Conservation (phyloP, 2,888 invertebrate genomes). For the Drosophila paranaensis region DNA sequence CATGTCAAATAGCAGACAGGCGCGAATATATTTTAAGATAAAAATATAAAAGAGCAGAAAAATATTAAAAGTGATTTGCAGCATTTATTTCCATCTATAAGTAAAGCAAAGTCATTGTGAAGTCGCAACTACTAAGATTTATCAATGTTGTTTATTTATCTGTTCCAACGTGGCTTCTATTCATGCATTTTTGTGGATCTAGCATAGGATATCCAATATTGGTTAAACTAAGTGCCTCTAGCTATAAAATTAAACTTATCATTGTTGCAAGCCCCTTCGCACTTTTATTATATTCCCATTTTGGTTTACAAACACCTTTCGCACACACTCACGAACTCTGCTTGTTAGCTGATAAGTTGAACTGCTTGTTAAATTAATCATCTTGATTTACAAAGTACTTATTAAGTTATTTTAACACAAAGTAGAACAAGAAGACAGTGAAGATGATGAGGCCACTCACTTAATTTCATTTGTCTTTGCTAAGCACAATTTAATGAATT, state of each 20-base stretch:
- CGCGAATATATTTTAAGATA: neutral
- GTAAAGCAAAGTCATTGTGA: no score
- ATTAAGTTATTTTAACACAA: slow-evolving; percentile 27
- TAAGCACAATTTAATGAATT: slow-evolving; percentile 67
- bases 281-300: neutral
- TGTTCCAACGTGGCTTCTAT: no score
- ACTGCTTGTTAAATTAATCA: slow-evolving; percentile 59
- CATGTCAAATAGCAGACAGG: neutral
- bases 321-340: slow-evolving; percentile 29
- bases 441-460: slow-evolving; percentile 35
- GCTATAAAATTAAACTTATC: neutral
- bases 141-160: no score
- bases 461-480: slow-evolving; percentile 54
- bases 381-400: slow-evolving; percentile 48
- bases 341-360: slow-evolving; percentile 73
- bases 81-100: no score
- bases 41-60: neutral
- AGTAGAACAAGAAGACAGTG: slow-evolving; percentile 1
- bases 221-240: no score
- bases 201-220: no score
- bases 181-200: no score
- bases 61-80: neutral
- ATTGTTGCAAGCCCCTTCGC: slow-evolving; percentile 2
- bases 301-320: neutral
- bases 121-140: no score